A percentile compares a stretch with the other conserved stretches of the same genome.
Evolutionary conservation across 2,797 vertebrate genomes (phyloP).

Genomic region (Hirundo rustica): DNA sequence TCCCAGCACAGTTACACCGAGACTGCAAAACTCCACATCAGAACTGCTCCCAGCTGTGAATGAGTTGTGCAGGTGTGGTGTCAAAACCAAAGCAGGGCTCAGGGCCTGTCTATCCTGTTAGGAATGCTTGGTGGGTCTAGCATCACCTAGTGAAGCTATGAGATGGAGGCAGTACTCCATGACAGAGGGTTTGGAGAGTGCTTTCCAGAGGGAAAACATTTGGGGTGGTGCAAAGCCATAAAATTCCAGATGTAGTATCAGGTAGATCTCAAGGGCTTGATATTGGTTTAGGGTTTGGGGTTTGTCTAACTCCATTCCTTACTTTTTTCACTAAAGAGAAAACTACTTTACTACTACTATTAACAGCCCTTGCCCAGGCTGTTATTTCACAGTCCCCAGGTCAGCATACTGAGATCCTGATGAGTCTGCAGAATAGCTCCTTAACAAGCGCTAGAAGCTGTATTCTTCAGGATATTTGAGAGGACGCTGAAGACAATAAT

Average conservation of each 20-base stretch:
- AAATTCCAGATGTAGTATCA: neutral
- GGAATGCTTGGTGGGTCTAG: neutral
- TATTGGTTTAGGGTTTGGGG: neutral
- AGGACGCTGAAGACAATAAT: neutral
- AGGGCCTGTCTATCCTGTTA: rapidly evolving
- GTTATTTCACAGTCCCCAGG: neutral
- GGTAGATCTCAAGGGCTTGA: neutral
- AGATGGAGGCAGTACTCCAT: neutral
- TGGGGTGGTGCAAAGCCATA: neutral
- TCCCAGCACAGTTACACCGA: rapidly evolving
- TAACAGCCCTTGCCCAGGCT: neutral
- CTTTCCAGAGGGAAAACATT: neutral
- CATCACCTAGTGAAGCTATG: neutral
- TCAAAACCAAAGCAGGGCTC: neutral
- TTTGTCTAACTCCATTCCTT: neutral
- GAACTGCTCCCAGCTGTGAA: neutral
- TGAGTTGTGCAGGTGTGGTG: neutral
- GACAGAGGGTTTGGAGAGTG: neutral
- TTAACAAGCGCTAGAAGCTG: neutral
- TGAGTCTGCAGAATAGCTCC: neutral
- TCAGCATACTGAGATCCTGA: neutral
- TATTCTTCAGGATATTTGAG: neutral
- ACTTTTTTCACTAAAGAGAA: neutral
- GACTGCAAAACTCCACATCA: neutral
- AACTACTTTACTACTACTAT: neutral